Base-by-base conservation (phyloP, 2,113 vertebrate species). In the Suncus etruscus region DNA sequence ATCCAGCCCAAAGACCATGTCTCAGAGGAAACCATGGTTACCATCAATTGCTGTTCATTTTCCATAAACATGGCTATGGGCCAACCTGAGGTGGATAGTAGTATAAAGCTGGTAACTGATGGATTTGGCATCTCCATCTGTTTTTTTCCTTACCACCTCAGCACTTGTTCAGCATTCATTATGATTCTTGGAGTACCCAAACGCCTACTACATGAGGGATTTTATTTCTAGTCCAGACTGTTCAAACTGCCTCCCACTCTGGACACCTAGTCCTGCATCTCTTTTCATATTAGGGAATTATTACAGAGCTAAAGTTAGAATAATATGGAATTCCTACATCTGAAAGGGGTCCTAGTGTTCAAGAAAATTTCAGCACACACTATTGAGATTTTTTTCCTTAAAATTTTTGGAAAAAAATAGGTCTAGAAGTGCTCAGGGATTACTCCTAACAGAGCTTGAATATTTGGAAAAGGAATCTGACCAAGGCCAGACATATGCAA, bases 1-100 rank as follows among this genome's bases (percentile, higher is more conserved):
- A 95, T 84, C 25, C 50, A 91, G 92, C 50, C 79, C 83, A 94
- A 92, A 94, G 58, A 74, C 80, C 39, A 91, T 51, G 31, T 85
- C 70, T 88, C 47, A 74, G 45, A 81, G 10, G 32, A 39, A 96
- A 80, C 20, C 72, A 83, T 89, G 68, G 63, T 65, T 90, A 86
- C 51, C 25, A 10, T 89, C 90, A 90, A 88, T 95, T 92, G 72
- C 72, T 90, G 48, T 87, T 91, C 80, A 83, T 83, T 88, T 93
- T 94, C 88, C 58, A 61, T 90, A 93, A 94, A 94, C 89, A 86
- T 86, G 80, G 88, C 88, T 32, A 22, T 65, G 54, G 27, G 82
- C 72, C 90, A 95, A 29, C 14, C 27, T 76, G 58, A 63, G 45
- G 22, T 39, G 61, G 25, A 9, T 29, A 66, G 54, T 73, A 87